A percentile compares a stretch with the other conserved stretches of the same genome.
Evolutionary conservation across 2,888 invertebrate species (phyloP).

Genomic region (Rosalia funebris): DNA sequence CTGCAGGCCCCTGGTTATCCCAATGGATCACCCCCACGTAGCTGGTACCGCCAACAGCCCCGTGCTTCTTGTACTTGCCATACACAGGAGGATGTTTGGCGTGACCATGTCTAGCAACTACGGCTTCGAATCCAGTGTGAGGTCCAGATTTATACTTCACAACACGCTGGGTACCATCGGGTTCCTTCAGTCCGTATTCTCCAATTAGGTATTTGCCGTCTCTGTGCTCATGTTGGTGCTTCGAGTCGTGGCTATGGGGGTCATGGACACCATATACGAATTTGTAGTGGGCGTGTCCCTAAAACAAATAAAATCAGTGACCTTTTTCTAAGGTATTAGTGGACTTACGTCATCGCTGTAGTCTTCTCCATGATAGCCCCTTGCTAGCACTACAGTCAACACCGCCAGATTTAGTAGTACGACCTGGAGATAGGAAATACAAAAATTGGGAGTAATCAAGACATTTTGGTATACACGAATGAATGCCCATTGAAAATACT

Average conservation of each 20-base stretch:
- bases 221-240: constrained; percentile 59
- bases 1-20: constrained; percentile 4
- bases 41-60: constrained; percentile 6
- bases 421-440: too few relatives aligned
- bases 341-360: too few relatives aligned
- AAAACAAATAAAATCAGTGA: background rate
- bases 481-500: too few relatives aligned
- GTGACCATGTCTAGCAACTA: background rate
- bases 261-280: constrained; percentile 61
- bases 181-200: constrained; percentile 58
- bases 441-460: too few relatives aligned
- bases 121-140: background rate
- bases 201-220: constrained; percentile 60
- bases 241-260: constrained; percentile 60
- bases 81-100: constrained; percentile 7
- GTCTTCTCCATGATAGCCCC: too few relatives aligned
- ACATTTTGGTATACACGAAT: too few relatives aligned
- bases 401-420: too few relatives aligned
- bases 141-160: constrained; percentile 55
- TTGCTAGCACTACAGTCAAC: too few relatives aligned
- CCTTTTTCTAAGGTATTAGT: too few relatives aligned
- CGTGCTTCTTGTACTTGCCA: constrained; percentile 4
- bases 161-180: constrained; percentile 60
- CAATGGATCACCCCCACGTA: constrained; percentile 9
- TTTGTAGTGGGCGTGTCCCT: constrained; percentile 50